Percentiles rank a stretch among this genome's conserved stretches.
phyloP scores from a whole-genome alignment of 1,140 invertebrate species.

The Drosophila baimaii region DNA sequence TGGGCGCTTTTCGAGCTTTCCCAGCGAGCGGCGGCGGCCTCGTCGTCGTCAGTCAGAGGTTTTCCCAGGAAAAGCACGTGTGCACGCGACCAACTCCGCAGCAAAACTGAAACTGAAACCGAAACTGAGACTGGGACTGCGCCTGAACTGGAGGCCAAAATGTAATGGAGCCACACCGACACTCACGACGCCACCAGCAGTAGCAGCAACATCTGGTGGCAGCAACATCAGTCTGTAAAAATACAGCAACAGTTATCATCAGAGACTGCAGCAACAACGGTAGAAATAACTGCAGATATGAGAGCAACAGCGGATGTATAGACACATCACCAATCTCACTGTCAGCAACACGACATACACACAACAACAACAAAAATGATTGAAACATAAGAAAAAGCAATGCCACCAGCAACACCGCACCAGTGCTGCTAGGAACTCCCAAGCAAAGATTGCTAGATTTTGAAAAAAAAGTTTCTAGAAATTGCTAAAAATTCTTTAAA shows the following conservation, averaged over 20 bases:
- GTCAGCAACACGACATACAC: background rate
- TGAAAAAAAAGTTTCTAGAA: too few species aligned
- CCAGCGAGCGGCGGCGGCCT: constrained; percentile 4
- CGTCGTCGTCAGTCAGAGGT: background rate
- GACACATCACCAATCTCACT: background rate
- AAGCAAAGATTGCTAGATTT: too few species aligned
- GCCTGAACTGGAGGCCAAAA: constrained; percentile 14
- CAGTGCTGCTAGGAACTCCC: too few species aligned
- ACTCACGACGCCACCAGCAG: constrained; percentile 3
- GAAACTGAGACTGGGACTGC: constrained; percentile 22
- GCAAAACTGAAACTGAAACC: constrained; percentile 60
- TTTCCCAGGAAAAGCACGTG: constrained; percentile 21
- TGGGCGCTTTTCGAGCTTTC: constrained; percentile 8
- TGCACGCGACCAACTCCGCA: constrained; percentile 67
- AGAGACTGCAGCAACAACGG: background rate
- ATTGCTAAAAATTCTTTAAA: too few species aligned
- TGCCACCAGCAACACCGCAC: background rate
- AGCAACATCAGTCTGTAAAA: constrained; percentile 16
- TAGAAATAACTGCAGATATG: background rate
- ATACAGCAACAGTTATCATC: constrained; percentile 3
- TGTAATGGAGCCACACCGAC: constrained; percentile 7
- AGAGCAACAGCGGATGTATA: background rate
- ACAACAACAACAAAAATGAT: background rate
- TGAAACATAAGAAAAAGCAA: background rate
- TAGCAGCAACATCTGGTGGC: background rate